Evolutionary conservation across 2,888 invertebrate species (phyloP).

Genomic region (Pristionchus entomophagus): DNA sequence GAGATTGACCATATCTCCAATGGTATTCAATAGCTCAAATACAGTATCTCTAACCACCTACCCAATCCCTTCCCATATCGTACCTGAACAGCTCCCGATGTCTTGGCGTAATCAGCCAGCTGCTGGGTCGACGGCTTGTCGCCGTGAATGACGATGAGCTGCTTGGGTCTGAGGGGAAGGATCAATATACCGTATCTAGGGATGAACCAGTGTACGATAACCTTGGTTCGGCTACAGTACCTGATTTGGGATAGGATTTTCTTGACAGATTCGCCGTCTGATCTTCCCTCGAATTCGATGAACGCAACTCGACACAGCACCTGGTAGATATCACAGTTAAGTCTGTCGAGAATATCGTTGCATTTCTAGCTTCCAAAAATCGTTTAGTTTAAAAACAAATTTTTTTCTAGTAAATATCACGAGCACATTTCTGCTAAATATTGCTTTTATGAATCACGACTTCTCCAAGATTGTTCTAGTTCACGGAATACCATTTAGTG

Average conservation of each 20-base stretch:
- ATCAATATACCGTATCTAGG: background rate
- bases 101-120: constrained; percentile 79
- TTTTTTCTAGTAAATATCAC: too few species aligned
- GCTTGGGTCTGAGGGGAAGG: constrained; percentile 82
- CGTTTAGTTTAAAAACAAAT: too few species aligned
- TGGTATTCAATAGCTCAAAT: too few species aligned
- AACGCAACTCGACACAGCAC: constrained; percentile 79
- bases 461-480: too few species aligned
- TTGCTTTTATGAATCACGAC: too few species aligned
- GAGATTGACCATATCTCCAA: background rate
- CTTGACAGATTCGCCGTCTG: constrained; percentile 81
- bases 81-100: constrained; percentile 62
- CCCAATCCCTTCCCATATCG: background rate
- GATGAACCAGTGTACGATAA: background rate
- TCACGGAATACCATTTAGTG: too few species aligned
- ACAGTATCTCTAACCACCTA: background rate
- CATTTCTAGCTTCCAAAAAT: too few species aligned
- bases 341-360: background rate
- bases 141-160: constrained; percentile 87
- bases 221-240: background rate
- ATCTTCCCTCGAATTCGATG: constrained; percentile 94
- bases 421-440: too few species aligned
- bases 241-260: constrained; percentile 82
- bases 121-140: constrained; percentile 83
- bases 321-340: constrained; percentile 46